Evolutionary conservation across 2,113 vertebrate genomes (phyloP), one percentile per base, ranked within the genome.

Genomic region (Mormoops blainvillei): DNA sequence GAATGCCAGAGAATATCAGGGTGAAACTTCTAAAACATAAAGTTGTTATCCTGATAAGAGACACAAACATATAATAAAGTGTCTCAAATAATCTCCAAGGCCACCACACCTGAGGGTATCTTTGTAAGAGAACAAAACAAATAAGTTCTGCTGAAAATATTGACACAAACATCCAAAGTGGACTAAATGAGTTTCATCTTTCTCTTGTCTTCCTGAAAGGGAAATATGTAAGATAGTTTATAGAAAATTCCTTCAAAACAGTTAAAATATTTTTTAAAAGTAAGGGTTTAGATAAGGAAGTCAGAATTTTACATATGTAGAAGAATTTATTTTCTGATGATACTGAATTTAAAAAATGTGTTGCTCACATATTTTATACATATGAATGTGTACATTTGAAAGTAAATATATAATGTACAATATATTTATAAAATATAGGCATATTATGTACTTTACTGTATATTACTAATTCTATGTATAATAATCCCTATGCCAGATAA

Each of bases 41-140:
- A 84, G 2, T 11, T 70, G 28, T 58, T 85, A 50, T 87, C n/a
- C 26, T 90, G 50, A 15, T 45, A 73, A 80, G 41, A 88, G 50
- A 89, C 33, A 80, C 28, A 48, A 56, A 77, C 74, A 61, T 56
- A 41, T 48, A 38, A 56, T 36, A 82, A 12, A 80, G 43, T 48
- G 36, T 85, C 24, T 89, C 65, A 81, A 92, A 68, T 68, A 92
- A 70, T 88, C 56, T 82, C 68, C 11, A 45, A 92, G 74, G 65
- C 41, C 28, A 89, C 22, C n/a, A 22, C 56, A 87, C 54, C 67
- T 70, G 67, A 78, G 33, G n/a, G 36, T 31, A 74, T 86, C 65
- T 89, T 45, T 92, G 2, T 65, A 85, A 28, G 11, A 94, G 13
- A 95, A 95, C 63, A 93, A 50, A 85, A 89, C 24, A 87, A 92